phyloP scores from a whole-genome alignment of 2,113 vertebrate species.

The Odontophorus gujanensis region DNA sequence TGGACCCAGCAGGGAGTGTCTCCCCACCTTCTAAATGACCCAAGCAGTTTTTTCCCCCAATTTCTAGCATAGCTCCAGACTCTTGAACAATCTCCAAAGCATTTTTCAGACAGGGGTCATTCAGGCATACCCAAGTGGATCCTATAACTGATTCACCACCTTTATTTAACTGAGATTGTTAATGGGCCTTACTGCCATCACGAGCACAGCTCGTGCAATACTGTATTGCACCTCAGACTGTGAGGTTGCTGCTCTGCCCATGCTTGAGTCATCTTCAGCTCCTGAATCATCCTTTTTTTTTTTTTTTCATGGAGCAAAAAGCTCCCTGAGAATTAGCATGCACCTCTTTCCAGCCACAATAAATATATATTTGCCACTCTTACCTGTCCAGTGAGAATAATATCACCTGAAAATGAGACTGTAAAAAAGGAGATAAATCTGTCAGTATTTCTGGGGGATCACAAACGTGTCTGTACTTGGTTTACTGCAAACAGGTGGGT shows the following conservation, averaged over 20 bases:
- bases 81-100: background rate
- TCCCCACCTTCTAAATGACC: background rate
- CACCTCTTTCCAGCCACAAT: background rate
- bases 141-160: background rate
- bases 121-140: background rate
- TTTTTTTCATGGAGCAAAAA: background rate
- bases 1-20: background rate
- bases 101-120: background rate
- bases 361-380: background rate
- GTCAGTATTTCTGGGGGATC: background rate
- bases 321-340: background rate
- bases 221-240: background rate
- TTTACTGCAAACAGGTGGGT: background rate
- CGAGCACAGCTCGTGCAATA: background rate
- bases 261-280: background rate
- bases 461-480: background rate
- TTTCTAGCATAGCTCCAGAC: background rate
- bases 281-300: background rate
- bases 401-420: background rate
- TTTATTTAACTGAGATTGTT: background rate
- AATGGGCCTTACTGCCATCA: background rate
- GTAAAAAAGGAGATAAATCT: background rate
- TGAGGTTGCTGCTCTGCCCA: background rate
- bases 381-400: background rate
- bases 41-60: background rate